Conservation (phyloP, 2,113 vertebrate species). For the Gallinago paraguaiae region DNA sequence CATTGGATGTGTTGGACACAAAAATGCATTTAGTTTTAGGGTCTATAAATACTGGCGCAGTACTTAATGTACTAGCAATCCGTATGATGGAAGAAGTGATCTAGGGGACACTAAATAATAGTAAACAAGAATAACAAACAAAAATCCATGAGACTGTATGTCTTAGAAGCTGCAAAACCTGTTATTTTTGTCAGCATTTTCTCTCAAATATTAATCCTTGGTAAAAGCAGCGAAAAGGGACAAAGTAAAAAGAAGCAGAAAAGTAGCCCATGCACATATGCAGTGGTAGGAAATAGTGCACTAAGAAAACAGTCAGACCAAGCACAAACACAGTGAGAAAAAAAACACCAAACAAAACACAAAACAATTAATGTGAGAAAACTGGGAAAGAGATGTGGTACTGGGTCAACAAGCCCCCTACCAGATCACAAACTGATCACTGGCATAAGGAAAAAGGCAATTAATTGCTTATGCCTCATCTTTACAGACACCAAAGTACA, state of each 20-base stretch:
- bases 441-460: neutral
- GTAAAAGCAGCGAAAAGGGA: neutral
- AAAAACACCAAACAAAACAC: too few relatives aligned
- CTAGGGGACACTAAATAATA: neutral
- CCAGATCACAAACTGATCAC: neutral
- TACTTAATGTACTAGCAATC: neutral
- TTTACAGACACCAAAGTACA: neutral
- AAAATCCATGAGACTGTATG: neutral
- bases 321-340: neutral
- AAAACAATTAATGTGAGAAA: neutral
- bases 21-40: neutral
- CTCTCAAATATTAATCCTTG: neutral
- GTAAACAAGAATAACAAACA: neutral
- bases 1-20: neutral
- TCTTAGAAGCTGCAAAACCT: neutral
- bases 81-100: neutral
- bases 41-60: neutral
- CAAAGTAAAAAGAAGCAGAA: neutral
- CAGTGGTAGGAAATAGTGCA: neutral
- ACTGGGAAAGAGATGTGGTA: neutral
- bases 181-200: neutral
- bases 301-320: neutral
- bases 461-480: neutral
- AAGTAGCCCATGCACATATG: neutral
- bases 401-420: neutral